Conservation (phyloP, 2,888 invertebrate genomes). For the Drosophila kuntzei region DNA sequence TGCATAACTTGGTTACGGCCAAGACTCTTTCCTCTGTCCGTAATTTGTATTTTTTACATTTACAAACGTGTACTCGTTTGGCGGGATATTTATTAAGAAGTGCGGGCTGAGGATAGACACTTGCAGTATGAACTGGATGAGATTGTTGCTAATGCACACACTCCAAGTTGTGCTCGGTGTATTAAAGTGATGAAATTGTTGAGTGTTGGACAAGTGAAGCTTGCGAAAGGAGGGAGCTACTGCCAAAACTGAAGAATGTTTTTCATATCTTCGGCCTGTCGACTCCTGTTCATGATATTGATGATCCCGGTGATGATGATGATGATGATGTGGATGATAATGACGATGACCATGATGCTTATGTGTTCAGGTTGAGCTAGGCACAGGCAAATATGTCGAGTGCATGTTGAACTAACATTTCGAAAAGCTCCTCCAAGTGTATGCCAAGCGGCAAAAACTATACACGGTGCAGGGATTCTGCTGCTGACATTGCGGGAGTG, state of each 20-base stretch:
- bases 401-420: constrained; percentile 80
- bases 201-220: constrained; percentile 48
- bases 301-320: constrained; percentile 38
- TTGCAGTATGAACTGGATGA: constrained; percentile 16
- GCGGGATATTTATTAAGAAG: constrained; percentile 51
- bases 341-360: constrained; percentile 31
- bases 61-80: constrained; percentile 7
- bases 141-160: constrained; percentile 18
- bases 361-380: constrained; percentile 46
- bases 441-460: constrained; percentile 69
- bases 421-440: constrained; percentile 75
- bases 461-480: constrained; percentile 23
- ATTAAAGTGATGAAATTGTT: constrained; percentile 71
- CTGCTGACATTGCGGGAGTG: neutral
- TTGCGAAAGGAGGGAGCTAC: constrained; percentile 2
- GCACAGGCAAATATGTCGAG: constrained; percentile 75
- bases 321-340: constrained; percentile 29
- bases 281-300: constrained; percentile 39
- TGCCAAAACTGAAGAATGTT: constrained; percentile 24
- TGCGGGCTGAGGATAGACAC: constrained; percentile 21
- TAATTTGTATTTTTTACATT: constrained; percentile 1
- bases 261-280: constrained; percentile 26
- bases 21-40: neutral
- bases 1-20: constrained; percentile 20
- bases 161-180: constrained; percentile 10